phyloP scores from a whole-genome alignment of 2,113 vertebrate species.

The Dromas ardeola region DNA sequence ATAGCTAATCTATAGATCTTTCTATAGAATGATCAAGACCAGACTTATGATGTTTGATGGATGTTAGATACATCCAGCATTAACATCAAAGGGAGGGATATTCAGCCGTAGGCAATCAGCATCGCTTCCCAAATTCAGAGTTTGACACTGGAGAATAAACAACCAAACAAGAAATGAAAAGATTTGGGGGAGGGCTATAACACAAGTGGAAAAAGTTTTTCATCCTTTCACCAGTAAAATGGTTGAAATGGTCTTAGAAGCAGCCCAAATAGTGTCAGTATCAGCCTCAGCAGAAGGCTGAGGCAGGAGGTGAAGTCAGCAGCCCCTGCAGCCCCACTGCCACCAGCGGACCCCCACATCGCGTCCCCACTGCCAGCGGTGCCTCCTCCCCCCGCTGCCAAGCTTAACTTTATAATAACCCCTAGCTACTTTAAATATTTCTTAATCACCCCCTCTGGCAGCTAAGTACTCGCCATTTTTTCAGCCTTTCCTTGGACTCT shows the following conservation, averaged over 20 bases:
- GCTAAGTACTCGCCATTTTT: fast-evolving
- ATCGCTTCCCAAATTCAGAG: background rate
- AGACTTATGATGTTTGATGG: background rate
- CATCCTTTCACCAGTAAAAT: background rate
- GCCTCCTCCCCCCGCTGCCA: background rate
- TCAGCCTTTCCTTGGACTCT: background rate
- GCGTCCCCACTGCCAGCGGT: fast-evolving
- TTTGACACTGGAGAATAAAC: background rate
- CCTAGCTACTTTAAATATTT: background rate
- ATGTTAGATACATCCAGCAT: background rate
- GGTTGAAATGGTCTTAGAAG: background rate
- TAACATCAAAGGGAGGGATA: background rate
- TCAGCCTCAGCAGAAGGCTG: background rate
- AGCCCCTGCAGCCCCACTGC: background rate
- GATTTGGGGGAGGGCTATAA: background rate
- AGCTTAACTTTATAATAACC: background rate
- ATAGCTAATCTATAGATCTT: background rate
- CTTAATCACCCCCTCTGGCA: background rate
- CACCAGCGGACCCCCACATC: background rate
- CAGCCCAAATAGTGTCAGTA: background rate
- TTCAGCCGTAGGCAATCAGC: background rate
- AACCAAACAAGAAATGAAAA: background rate
- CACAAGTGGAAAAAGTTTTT: background rate
- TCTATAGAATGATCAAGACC: background rate
- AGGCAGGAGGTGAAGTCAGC: background rate